Evolutionary conservation across 2,797 vertebrate genomes (phyloP).

Genomic region (Lagocephalus sceleratus): DNA sequence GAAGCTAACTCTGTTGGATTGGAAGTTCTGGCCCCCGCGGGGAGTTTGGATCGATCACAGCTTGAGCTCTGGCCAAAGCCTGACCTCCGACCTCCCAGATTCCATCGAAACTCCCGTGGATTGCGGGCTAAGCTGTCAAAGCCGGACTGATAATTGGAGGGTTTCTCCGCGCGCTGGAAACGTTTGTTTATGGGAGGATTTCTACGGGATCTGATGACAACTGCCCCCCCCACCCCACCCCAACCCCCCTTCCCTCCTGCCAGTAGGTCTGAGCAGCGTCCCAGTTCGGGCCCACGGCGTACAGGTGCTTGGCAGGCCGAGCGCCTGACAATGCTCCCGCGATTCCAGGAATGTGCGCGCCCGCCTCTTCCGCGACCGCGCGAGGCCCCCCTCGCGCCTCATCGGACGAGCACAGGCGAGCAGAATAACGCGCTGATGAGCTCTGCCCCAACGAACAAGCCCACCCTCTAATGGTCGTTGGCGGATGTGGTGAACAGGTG

Average conservation of each 20-base stretch:
- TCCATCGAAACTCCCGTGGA: too few species aligned
- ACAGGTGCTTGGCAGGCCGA: conserved; percentile 13
- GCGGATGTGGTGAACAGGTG: conserved; percentile 28
- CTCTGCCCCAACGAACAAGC: conserved; percentile 9
- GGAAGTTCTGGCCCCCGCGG: too few species aligned
- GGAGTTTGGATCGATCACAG: too few species aligned
- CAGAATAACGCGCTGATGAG: conserved; percentile 14
- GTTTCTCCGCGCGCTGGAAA: too few species aligned
- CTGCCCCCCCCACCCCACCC: too few species aligned
- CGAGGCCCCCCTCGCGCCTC: conserved; percentile 23
- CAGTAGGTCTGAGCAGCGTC: conserved; percentile 48
- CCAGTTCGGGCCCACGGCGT: conserved; percentile 14
- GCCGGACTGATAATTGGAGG: too few species aligned
- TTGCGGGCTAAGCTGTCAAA: too few species aligned
- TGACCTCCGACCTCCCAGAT: too few species aligned
- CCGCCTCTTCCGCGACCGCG: conserved; percentile 23
- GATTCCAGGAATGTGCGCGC: conserved; percentile 36
- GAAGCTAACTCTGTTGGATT: not conserved
- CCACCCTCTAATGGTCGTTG: conserved; percentile 6
- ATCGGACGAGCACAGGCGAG: conserved; percentile 20
- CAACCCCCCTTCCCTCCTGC: not conserved
- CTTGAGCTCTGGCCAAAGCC: too few species aligned
- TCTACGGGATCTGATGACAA: too few species aligned
- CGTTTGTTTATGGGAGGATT: too few species aligned
- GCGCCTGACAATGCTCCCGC: conserved; percentile 17